Conservation (phyloP, 1,140 invertebrate species). For the Bombus pyrosoma region DNA sequence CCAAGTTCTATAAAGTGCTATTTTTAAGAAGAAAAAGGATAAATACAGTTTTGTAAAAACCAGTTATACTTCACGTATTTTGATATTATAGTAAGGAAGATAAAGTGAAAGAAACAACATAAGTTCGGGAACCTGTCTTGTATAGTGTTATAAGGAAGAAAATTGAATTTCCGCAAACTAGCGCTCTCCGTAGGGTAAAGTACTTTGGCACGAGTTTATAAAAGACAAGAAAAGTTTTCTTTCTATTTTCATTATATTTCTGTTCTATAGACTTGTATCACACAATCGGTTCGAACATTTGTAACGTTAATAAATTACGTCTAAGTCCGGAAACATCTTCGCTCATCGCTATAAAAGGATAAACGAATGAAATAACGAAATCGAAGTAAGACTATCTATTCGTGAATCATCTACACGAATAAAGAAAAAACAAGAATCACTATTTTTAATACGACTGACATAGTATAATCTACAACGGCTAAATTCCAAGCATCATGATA, state of each 20-base stretch:
- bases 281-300: not conserved
- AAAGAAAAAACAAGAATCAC: not conserved
- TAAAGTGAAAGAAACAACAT: not conserved
- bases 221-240: not conserved
- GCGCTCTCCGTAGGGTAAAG: not conserved
- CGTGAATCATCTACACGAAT: not conserved
- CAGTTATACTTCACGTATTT: not conserved
- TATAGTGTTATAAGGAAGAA: not conserved
- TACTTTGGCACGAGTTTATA: not conserved
- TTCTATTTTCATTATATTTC: not conserved
- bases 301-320: no score
- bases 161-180: conserved; percentile 6
- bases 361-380: no score
- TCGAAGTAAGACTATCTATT: no score
- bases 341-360: no score
- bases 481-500: not conserved
- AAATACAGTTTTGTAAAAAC: not conserved
- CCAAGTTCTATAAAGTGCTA: no score
- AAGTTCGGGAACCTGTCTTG: not conserved
- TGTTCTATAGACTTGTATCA: not conserved
- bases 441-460: not conserved
- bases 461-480: no score
- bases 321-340: no score
- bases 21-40: no score
- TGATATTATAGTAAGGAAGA: not conserved